phyloP scores from a whole-genome alignment of 2,797 vertebrate species.

The Cottoperca gobio region DNA sequence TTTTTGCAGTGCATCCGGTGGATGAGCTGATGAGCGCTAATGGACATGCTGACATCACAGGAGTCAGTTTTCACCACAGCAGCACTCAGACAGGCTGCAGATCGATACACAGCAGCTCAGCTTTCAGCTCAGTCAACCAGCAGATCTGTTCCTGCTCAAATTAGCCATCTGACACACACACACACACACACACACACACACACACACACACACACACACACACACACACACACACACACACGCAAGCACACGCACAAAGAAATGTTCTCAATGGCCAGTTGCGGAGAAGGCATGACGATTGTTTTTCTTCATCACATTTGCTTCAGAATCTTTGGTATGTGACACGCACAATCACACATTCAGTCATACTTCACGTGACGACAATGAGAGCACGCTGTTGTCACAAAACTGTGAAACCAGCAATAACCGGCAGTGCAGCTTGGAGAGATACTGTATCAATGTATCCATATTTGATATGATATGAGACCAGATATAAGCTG shows the following conservation, averaged over 20 bases:
- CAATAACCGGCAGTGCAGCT: background rate
- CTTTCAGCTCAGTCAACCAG: constrained; percentile 46
- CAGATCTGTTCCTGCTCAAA: constrained; percentile 25
- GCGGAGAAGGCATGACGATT: background rate
- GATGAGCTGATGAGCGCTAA: constrained; percentile 48
- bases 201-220: constrained; percentile 9
- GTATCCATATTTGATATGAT: background rate
- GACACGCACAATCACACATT: background rate
- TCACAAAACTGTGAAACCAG: background rate
- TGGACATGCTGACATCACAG: constrained; percentile 51
- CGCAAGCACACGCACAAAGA: background rate
- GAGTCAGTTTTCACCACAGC: constrained; percentile 59
- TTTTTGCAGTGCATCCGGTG: constrained; percentile 23
- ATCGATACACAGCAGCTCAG: constrained; percentile 61
- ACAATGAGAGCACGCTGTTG: background rate
- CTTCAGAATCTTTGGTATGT: constrained; percentile 15
- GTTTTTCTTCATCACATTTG: constrained; percentile 27
- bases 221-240: constrained; percentile 10
- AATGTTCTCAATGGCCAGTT: constrained; percentile 14
- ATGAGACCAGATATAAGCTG: background rate
- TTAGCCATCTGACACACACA: background rate
- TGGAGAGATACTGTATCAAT: background rate
- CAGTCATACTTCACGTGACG: background rate
- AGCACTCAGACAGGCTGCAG: constrained; percentile 58
- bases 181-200: constrained; percentile 14